These are phyloP conservation scores for Ammodytes dubius DNA, from an alignment of 2,113 vertebrate species.

Conservation along the genomic window DNA sequence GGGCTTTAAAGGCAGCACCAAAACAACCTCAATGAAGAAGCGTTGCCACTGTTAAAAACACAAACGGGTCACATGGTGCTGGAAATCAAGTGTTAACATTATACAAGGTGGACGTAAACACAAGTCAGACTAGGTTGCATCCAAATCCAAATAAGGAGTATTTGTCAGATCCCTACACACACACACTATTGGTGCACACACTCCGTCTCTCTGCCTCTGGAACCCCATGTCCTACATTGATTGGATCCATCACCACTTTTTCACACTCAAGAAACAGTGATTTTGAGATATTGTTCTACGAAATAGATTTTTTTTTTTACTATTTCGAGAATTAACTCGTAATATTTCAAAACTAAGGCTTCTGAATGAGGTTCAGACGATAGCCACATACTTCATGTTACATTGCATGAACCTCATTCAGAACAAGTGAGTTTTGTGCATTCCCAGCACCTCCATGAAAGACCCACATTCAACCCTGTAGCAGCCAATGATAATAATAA, in stretches of 20 bases:
- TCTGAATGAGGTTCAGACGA: not conserved
- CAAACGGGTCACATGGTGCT: not conserved
- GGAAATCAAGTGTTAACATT: not conserved
- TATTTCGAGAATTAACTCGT: not conserved
- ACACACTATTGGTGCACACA: not conserved
- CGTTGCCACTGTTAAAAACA: not conserved
- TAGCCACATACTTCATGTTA: not conserved
- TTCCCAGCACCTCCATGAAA: not conserved
- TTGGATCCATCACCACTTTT: not conserved
- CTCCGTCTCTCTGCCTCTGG: not conserved
- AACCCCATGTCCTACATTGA: not conserved
- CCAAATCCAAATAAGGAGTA: not conserved
- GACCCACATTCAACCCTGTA: not conserved
- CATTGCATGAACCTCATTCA: not conserved
- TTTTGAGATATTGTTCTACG: too few relatives aligned
- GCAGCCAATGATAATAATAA: too few relatives aligned
- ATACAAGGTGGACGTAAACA: not conserved
- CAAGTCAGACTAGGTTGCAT: not conserved
- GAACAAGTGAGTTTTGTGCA: not conserved
- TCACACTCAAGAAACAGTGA: not conserved
- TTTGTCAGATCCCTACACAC: not conserved
- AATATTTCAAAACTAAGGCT: not conserved
- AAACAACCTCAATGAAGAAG: not conserved
- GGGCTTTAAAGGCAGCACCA: not conserved
- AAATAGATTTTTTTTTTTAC: too few relatives aligned